Evolutionary conservation across 2,888 invertebrate genomes (phyloP), one percentile per base, ranked within the genome.

Genomic region (Ischnura elegans): DNA sequence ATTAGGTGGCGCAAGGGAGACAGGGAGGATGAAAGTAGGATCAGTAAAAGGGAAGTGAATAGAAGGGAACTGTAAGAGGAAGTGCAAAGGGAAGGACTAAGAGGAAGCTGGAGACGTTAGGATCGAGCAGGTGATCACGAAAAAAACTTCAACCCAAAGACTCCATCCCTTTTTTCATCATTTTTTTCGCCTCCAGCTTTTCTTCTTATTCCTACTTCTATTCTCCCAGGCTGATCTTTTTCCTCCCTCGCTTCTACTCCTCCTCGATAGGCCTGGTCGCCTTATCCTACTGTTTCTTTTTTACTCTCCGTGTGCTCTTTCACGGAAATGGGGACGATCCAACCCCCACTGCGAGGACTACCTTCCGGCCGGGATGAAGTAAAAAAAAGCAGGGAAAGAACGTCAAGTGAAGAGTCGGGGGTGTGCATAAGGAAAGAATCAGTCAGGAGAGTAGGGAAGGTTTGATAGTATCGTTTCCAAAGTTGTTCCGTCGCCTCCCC

Each of bases 81-180:
- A 43, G 43, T 42, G n/a, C 2, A 3, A 0, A 43, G 25, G n/a
- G 36, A 55, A 13, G 3, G 25, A 42, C 19, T 0, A 43, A 45
- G 47, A 0, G 90, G 16, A 36, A 36, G 36, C n/a, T n/a, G 21
- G 76, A 55, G 42, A 42, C 25, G 87, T 5, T 36, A 42, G 4
- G 55, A 55, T 42, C 51, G 87, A 8, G 36, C 36, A 87, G 87
- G 51, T 87, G 55, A 61, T 87, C 87, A 87, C 19, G 55, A 61
- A 87, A 87, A 87, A 87, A 42, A n/a, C 55, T 0, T 25, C 55
- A 21, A 45, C 25, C 16, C 43, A 4, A 43, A 10, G 42, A 61
- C 10, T 61, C 19, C 29, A n/a, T 25, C 29, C 43, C 66, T 43
- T 66, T 61, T 61, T 43, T 90, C 45, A n/a, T 43, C 16, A 43